Base-by-base conservation (phyloP, 92 coral and sea anemone species). In the Bergia sp. region DNA sequence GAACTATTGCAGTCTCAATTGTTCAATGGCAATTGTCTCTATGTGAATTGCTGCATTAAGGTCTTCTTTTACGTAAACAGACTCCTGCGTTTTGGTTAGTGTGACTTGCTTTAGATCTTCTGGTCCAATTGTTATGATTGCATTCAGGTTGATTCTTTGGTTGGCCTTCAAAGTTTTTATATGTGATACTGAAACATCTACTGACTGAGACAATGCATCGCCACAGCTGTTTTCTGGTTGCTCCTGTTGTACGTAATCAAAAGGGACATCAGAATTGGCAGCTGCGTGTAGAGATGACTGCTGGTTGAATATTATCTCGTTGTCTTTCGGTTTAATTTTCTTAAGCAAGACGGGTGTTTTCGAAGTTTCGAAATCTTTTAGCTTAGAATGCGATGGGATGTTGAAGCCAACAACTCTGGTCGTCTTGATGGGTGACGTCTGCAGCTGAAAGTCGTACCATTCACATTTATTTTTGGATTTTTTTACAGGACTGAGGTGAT, bases 341-440 rank as follows among this genome's bases (percentile, higher is more conserved):
- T 69, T 55, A 10, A 92, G 93, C 29, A 82, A 47, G 43, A 88
- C 91, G 57, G 91, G 79, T 72, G 90, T 77, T 73, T 90, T 92
- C 18, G 92, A 87, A 53, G 80, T 85, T 85, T 92, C 78, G 47
- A 78, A 88, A 43, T 90, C 89, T 85, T 85, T 58, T 61, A 88
- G 64, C 42, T 39, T 65, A 40, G 90, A 61, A 83, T 93, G 95
- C 39, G 79, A 74, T 40, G 91, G 64, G 45, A 76, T 81, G 80
- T 93, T 90, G 55, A 90, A 93, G 16, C 91, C 95, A 37, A 93
- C 91, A 44, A 93, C 93, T 85, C 91, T 29, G 81, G 85, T 90
- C 13, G 88, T 50, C 37, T 92, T 92, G 41, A 79, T 61, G 16
- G 93, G 93, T 67, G 91, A 90, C 23, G 95, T 90, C 77, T 90